Conservation (phyloP, 2,797 vertebrate genomes). For the Pygocentrus nattereri region DNA sequence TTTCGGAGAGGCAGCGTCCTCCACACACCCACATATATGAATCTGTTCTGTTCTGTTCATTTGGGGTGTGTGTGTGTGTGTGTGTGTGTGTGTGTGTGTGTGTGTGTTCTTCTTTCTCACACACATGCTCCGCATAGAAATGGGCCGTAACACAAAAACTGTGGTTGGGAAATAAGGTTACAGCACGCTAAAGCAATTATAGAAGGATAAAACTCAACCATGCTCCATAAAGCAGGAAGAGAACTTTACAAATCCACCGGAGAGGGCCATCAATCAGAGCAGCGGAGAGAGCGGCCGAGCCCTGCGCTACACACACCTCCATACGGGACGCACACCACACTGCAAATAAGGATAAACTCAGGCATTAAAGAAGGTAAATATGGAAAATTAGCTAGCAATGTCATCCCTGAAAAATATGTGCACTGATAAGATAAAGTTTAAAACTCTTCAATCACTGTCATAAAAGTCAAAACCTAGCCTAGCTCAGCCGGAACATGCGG, state of each 20-base stretch:
- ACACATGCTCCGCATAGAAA: conserved; percentile 63
- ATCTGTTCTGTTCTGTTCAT: conserved; percentile 13
- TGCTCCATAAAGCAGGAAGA: conserved; percentile 60
- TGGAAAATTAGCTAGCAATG: not conserved
- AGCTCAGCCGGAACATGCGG: too few species aligned
- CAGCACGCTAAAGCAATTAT: conserved; percentile 66
- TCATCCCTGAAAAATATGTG: too few species aligned
- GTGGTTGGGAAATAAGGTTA: conserved; percentile 54
- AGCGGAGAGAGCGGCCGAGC: not conserved
- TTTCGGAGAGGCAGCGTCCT: too few species aligned
- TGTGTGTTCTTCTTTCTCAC: conserved; percentile 1
- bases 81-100: conserved; percentile 6
- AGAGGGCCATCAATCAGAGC: conserved; percentile 55
- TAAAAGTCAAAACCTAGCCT: too few species aligned
- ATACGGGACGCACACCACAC: not conserved
- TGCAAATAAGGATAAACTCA: not conserved
- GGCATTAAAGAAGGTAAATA: conserved; percentile 71
- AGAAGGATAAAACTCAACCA: conserved; percentile 65
- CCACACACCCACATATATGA: too few species aligned
- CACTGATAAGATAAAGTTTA: too few species aligned
- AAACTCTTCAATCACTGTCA: too few species aligned
- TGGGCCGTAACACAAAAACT: conserved; percentile 56
- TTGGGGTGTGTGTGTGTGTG: not conserved
- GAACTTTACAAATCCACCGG: conserved; percentile 53
- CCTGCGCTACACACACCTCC: conserved; percentile 12